Conservation (phyloP, 2,797 vertebrate genomes). For the Hypotaenidia okinawae region DNA sequence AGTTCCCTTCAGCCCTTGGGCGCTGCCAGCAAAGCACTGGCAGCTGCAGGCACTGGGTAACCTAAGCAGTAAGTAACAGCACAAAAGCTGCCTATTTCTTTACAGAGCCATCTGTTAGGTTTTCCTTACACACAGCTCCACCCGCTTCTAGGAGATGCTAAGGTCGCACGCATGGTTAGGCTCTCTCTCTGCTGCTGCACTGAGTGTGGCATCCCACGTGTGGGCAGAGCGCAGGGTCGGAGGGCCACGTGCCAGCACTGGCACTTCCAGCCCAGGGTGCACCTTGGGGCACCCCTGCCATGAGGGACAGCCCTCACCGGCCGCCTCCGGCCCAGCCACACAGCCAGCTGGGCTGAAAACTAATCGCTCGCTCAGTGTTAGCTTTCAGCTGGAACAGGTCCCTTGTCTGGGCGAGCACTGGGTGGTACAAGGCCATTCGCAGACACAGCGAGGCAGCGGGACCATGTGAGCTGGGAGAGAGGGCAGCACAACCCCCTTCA, state of each 20-base stretch:
- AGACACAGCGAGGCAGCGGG: rapidly evolving
- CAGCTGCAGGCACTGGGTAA: rapidly evolving
- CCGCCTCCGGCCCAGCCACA: background rate
- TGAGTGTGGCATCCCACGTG: rapidly evolving
- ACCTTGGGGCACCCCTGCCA: rapidly evolving
- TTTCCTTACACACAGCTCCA: rapidly evolving
- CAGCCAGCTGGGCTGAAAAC: background rate
- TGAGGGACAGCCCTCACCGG: rapidly evolving
- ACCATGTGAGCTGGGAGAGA: background rate
- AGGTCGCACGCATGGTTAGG: rapidly evolving
- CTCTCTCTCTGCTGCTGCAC: background rate
- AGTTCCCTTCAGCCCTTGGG: background rate
- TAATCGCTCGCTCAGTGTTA: background rate
- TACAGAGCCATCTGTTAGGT: background rate
- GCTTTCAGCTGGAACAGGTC: background rate
- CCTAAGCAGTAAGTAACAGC: background rate
- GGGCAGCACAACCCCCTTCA: background rate
- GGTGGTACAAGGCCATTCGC: rapidly evolving
- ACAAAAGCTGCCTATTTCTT: background rate
- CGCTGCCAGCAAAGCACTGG: rapidly evolving
- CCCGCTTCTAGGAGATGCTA: background rate
- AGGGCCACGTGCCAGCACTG: rapidly evolving
- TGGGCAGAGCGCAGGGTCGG: rapidly evolving
- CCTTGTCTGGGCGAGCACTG: rapidly evolving
- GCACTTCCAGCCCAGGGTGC: rapidly evolving